A percentile compares a stretch with the other conserved stretches of the same genome.
Evolutionary conservation across 2,113 vertebrate genomes (phyloP).

Genomic region (Nothoprocta pentlandii): DNA sequence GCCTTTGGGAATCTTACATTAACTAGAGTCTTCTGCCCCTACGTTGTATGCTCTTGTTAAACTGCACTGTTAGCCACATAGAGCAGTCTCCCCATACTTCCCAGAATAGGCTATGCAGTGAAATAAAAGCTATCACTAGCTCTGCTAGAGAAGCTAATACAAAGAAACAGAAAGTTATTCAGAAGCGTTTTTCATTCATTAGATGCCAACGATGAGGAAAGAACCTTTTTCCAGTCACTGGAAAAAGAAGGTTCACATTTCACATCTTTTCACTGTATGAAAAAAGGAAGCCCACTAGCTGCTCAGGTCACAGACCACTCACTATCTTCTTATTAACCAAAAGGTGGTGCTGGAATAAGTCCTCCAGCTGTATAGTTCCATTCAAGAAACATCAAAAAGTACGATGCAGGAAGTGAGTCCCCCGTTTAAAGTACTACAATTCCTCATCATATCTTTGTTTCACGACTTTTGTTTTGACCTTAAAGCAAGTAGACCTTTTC

Average conservation of each 20-base stretch:
- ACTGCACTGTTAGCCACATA: background rate
- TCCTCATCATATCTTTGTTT: background rate
- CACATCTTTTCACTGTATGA: background rate
- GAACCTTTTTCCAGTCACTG: background rate
- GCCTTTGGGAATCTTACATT: background rate
- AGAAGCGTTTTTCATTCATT: background rate
- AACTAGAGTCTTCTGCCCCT: background rate
- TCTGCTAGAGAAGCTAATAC: background rate
- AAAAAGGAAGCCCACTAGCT: background rate
- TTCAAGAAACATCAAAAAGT: background rate
- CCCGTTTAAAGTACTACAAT: background rate
- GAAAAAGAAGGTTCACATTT: slow-evolving; percentile 3
- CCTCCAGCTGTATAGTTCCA: background rate
- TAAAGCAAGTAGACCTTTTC: background rate
- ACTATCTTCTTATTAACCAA: background rate
- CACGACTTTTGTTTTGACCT: background rate
- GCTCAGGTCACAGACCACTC: background rate
- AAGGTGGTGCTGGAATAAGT: background rate
- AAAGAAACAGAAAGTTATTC: background rate
- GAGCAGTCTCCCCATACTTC: background rate
- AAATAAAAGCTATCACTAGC: background rate
- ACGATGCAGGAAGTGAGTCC: background rate
- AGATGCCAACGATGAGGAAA: background rate
- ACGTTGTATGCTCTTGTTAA: background rate
- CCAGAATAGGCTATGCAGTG: background rate